A percentile compares a stretch with the other conserved stretches of the same genome.
phyloP scores from a whole-genome alignment of 2,797 vertebrate species.

The Myripristis murdjan region DNA sequence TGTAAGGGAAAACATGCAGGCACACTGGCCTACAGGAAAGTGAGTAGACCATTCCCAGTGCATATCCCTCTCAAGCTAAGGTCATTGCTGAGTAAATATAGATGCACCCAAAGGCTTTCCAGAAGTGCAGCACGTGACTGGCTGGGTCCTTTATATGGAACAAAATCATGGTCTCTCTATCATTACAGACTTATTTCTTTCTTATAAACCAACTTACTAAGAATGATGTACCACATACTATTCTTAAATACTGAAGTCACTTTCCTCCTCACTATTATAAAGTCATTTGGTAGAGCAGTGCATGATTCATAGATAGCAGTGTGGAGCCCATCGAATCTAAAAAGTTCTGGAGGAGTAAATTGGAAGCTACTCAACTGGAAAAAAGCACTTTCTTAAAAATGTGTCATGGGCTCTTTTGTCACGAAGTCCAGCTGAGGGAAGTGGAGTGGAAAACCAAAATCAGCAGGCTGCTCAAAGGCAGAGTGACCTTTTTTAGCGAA shows the following conservation, averaged over 20 bases:
- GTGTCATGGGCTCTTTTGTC: slow-evolving; percentile 47
- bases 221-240: slow-evolving; percentile 28
- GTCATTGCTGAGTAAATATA: slow-evolving; percentile 73
- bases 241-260: slow-evolving; percentile 40
- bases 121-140: slow-evolving; percentile 55
- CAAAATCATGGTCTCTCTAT: slow-evolving; percentile 45
- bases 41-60: slow-evolving; percentile 27
- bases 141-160: slow-evolving; percentile 53
- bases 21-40: slow-evolving; percentile 18
- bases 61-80: slow-evolving; percentile 43
- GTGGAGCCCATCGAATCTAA: slow-evolving; percentile 15
- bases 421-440: slow-evolving; percentile 61
- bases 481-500: slow-evolving; percentile 19
- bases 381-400: slow-evolving; percentile 38
- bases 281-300: slow-evolving; percentile 22
- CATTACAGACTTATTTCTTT: slow-evolving; percentile 49
- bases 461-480: slow-evolving; percentile 48
- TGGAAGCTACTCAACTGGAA: slow-evolving; percentile 40
- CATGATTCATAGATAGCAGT: slow-evolving; percentile 35
- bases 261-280: slow-evolving; percentile 13
- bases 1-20: slow-evolving; percentile 21
- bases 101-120: slow-evolving; percentile 60
- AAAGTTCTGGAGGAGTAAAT: slow-evolving; percentile 17
- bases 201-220: slow-evolving; percentile 26
- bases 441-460: slow-evolving; percentile 68